Conservation (phyloP, 2,888 invertebrate genomes). For the Lepidocyrtoides sp. region DNA sequence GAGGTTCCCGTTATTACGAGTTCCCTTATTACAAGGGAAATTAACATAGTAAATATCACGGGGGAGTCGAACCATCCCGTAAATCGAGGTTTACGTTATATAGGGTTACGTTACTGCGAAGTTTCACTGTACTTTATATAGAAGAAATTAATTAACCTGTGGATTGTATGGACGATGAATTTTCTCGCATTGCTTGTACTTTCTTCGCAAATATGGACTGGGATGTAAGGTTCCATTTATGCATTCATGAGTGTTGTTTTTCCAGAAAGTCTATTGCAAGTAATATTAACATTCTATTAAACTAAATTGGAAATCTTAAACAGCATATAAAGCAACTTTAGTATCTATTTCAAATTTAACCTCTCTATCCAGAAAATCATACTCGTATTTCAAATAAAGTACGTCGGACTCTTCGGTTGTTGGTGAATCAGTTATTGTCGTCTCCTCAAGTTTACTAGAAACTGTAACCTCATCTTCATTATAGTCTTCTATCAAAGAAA, state of each 20-base stretch:
- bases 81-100: no score
- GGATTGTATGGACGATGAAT: slow-evolving; percentile 12
- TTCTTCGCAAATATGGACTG: slow-evolving; percentile 53
- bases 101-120: no score
- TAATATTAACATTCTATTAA: no score
- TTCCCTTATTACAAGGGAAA: no score
- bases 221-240: slow-evolving; percentile 57
- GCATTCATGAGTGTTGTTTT: slow-evolving; percentile 42
- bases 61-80: no score
- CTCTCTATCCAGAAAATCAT: slow-evolving; percentile 15
- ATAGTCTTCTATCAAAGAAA: neutral
- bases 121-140: no score
- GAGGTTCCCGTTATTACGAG: no score
- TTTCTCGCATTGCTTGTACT: slow-evolving; percentile 48
- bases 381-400: slow-evolving; percentile 34
- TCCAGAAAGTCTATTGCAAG: slow-evolving; percentile 53
- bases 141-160: slow-evolving; percentile 33
- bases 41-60: no score
- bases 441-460: neutral
- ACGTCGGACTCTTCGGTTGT: slow-evolving; percentile 30
- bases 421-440: neutral
- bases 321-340: no score
- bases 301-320: neutral
- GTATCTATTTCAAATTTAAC: no score
- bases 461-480: neutral